Evolutionary conservation across 2,888 invertebrate genomes (phyloP).

Genomic region (Dryococelus australis): DNA sequence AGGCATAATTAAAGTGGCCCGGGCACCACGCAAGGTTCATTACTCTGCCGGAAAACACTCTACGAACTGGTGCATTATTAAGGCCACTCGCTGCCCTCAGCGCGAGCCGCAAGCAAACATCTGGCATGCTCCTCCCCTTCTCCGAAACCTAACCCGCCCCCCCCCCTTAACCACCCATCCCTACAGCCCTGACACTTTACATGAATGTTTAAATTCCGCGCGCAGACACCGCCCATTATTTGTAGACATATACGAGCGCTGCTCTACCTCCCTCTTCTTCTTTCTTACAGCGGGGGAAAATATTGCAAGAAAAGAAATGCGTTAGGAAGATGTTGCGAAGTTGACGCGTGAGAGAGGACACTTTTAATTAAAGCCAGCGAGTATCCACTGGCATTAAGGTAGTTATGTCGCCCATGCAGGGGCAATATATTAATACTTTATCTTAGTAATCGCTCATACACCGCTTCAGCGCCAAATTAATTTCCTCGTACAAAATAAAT

Average conservation of each 20-base stretch:
- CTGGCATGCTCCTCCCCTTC: background rate
- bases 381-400: too few relatives aligned
- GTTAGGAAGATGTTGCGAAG: too few relatives aligned
- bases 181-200: background rate
- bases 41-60: background rate
- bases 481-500: too few relatives aligned
- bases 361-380: too few relatives aligned
- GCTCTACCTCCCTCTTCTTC: background rate
- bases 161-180: background rate
- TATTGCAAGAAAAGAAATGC: too few relatives aligned
- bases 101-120: background rate
- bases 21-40: background rate
- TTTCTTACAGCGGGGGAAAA: background rate
- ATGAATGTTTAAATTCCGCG: constrained; percentile 4
- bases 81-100: background rate
- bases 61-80: background rate
- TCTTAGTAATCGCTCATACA: too few relatives aligned
- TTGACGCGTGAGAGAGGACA: too few relatives aligned
- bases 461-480: too few relatives aligned
- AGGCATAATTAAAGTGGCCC: background rate
- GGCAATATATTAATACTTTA: too few relatives aligned
- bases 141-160: background rate
- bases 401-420: too few relatives aligned
- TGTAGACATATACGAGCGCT: background rate
- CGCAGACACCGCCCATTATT: background rate